Evolutionary conservation across 2,888 invertebrate species (phyloP), one percentile per base, ranked within the genome.

Genomic region (Aporophyla nigra): DNA sequence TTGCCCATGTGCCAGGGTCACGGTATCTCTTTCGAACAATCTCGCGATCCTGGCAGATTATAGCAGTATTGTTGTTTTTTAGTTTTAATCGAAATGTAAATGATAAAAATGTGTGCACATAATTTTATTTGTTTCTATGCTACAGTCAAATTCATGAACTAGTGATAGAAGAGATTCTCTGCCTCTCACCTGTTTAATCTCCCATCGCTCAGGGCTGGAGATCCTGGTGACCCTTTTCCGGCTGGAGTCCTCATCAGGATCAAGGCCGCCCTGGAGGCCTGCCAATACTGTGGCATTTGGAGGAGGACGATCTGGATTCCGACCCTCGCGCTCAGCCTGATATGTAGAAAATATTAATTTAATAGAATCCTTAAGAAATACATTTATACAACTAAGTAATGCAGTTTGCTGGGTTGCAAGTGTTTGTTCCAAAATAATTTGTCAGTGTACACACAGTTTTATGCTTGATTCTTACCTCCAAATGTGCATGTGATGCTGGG

Each of bases 151-250:
- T 58, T 56, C 14, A 2, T 6, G 6, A 5, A 14, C 14, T 24
- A 56, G 24, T 56, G 14, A 24, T 56, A 24, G 56, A 5, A 24
- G 14, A 56, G 56, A 56, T 3, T 33, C 3, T 33, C 33, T 3
- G 33, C 33, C 0, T 10, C 21, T 33, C 92, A 97, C 98, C 96
- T 99, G 99, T 92, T 99, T 99, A 84, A 99, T 98, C 96, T 99
- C 99, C 99, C 99, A 99, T 71, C 98, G 97, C 94, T 99, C 99
- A 0, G 99, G 99, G 67, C 99, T 99, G 0, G 99, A 99, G 81
- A 99, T 98, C 81, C 99, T 97, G 53, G 99, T 99, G 70, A 99
- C 98, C 27, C 99, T 97, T 93, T 99, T 99, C 40, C 98, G 97
- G 53, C 98, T 98, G 86, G 98, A 98, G 90, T 98, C 98, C 88